These are phyloP conservation scores for Gallirallus australis DNA, from an alignment of 2,797 vertebrate genomes.

Conservation along the genomic window DNA sequence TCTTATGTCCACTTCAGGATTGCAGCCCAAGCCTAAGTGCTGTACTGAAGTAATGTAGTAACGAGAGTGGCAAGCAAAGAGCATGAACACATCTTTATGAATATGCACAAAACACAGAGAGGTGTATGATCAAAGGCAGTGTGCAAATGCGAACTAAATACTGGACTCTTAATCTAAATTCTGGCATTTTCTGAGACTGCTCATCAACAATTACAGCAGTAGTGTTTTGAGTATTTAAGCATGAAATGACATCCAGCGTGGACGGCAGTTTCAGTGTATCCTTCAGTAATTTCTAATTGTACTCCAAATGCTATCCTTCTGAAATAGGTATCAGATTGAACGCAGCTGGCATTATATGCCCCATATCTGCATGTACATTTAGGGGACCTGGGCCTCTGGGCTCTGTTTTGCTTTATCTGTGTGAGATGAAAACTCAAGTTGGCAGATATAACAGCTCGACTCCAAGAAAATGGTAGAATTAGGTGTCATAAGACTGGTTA, in stretches of 20 bases:
- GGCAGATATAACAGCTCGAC: background rate
- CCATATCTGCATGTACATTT: background rate
- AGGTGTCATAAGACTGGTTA: background rate
- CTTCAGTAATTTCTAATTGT: background rate
- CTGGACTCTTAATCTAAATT: background rate
- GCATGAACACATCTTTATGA: background rate
- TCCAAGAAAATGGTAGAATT: background rate
- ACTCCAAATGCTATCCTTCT: background rate
- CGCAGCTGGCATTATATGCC: background rate
- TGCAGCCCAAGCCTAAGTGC: background rate
- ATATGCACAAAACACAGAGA: background rate
- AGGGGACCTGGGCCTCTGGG: background rate
- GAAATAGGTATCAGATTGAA: background rate
- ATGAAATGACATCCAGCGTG: background rate
- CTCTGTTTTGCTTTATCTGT: background rate
- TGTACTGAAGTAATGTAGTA: background rate
- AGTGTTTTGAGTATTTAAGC: background rate
- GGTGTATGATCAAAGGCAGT: background rate
- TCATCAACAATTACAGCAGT: background rate
- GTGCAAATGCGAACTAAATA: background rate
- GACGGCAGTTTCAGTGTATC: background rate
- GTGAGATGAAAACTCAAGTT: background rate
- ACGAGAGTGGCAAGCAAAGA: background rate
- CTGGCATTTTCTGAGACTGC: background rate
- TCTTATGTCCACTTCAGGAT: background rate